Base-by-base conservation (phyloP, 2,888 invertebrate species). In the Hemistola chrysoprasaria region DNA sequence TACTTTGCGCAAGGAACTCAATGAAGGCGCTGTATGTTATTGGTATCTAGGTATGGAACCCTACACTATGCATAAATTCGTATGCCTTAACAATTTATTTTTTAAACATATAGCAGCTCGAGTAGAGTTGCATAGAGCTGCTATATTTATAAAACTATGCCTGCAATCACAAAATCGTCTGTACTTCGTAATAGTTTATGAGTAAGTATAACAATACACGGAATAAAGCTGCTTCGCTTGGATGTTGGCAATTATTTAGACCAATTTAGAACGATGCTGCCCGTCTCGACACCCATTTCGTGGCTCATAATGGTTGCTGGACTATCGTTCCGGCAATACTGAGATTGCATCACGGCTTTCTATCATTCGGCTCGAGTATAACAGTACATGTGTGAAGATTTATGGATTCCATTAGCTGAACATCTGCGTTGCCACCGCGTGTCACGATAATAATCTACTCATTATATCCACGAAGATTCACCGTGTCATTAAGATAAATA, bases 261-360 rank as follows among this genome's bases (percentile, higher is more conserved):
- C 39, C 31, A 42, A 48, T 48, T 53, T 48, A 41, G 50, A 50
- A 29, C 25, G 36, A 53, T 50, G 50, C 34, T 40, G 30, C 22
- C 30, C 40, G 39, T 39, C 39, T 48, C 42, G 35, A 47, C 53
- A 44, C 53, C 46, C 47, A 47, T 50, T 48, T 47, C 35, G 53
- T 34, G 41, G 37, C 30, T 34, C 37, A 43, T 53, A 48, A 50
- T 53, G 50, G 44, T 39, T 29, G 49, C 59, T 61, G 59, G 58
- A 58, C 45, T 55, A 48, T 58, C 57, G 61, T 59, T 62, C 58
- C 54, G 62, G 56, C 56, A 50, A 52, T 27, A 37, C 24, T 41
- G 46, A 39, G 53, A 47, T 78, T 78, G 66, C 77, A 59, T 72
- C 74, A 75, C 56, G 60, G 71, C 80, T 80, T 78, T 80, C 78